Percentiles rank a stretch among this genome's conserved stretches.
These are phyloP conservation scores for Conger conger DNA, from an alignment of 2,113 vertebrate genomes.

Conservation along the genomic window DNA sequence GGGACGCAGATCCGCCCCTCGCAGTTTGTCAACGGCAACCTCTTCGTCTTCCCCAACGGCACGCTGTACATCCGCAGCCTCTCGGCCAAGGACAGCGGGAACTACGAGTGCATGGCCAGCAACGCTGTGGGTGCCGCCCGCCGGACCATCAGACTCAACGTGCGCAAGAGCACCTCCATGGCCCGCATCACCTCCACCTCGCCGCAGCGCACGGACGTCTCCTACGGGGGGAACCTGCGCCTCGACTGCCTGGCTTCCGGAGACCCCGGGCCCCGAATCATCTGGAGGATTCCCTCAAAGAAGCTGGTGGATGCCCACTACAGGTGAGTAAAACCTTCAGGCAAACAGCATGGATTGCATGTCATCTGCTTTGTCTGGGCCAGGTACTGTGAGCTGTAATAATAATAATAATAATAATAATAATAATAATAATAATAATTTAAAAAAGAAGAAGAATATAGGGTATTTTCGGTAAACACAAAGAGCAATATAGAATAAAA, in stretches of 20 bases:
- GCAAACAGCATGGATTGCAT: neutral
- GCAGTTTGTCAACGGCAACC: slow-evolving; percentile 72
- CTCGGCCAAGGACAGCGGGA: slow-evolving; percentile 67
- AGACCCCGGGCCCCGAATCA: slow-evolving; percentile 80
- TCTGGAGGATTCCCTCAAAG: slow-evolving; percentile 88
- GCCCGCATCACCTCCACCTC: slow-evolving; percentile 78
- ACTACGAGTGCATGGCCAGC: slow-evolving; percentile 79
- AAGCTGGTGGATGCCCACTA: slow-evolving; percentile 81
- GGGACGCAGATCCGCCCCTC: slow-evolving; percentile 75
- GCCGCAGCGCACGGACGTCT: slow-evolving; percentile 74
- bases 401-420: no score
- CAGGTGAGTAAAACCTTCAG: slow-evolving; percentile 68
- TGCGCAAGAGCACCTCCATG: slow-evolving; percentile 64
- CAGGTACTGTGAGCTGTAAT: neutral
- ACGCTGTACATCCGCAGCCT: slow-evolving; percentile 77
- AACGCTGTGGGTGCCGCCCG: slow-evolving; percentile 74
- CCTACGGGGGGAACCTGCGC: slow-evolving; percentile 72
- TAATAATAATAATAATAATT: no score
- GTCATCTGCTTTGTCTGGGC: neutral
- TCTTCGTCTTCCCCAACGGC: slow-evolving; percentile 85
- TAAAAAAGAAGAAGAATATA: no score
- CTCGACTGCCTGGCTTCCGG: slow-evolving; percentile 84
- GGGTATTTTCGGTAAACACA: no score
- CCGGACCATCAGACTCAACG: slow-evolving; percentile 65
- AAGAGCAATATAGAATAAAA: no score